Base-by-base conservation (phyloP, 2,888 invertebrate genomes). In the Lasioglossum marginatum region DNA sequence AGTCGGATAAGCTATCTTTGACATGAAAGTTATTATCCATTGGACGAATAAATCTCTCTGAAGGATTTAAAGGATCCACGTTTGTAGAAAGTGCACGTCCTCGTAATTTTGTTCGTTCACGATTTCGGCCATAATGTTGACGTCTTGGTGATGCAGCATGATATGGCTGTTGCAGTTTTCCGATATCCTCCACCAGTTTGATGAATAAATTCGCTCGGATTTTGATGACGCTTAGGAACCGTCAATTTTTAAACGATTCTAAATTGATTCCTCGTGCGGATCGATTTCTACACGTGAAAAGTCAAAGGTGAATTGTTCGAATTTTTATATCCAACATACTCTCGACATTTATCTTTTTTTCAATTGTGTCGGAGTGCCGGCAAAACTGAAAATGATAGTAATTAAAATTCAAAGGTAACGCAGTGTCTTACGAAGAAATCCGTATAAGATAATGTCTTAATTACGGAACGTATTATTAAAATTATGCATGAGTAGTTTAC, bases 111-210 rank as follows among this genome's bases (percentile, higher is more conserved):
- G n/a, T 73, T 74, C 70, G 74, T 81, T 87, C 63, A 74, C 34
- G 10, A 81, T 73, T 31, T 83, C 40, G 82, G 63, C 82, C 86
- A 88, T 87, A 79, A 81, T 87, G 77, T 87, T 86, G 83, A 89
- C 80, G 82, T 82, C 75, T 83, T 90, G 87, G 82, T 77, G 84
- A 83, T 84, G 63, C 81, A 87, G 87, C 89, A 87, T 91, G 88
- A 85, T 84, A 82, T 79, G 87, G 80, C 74, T 82, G 77, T 91
- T 89, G 77, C 83, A 79, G 81, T 88, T 72, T 12, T 63, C 72
- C 10, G 77, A 82, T 77, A 75, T 12, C 63, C 27, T 40, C 34
- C 60, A 60, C 12, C 14, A 19, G 23, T 2, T 27, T 52, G n/a
- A 52, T 23, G 19, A 48, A 77, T n/a, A 77, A 40, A 52, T 70